phyloP scores from a whole-genome alignment of 2,797 vertebrate genomes.

The Denticeps clupeoides region DNA sequence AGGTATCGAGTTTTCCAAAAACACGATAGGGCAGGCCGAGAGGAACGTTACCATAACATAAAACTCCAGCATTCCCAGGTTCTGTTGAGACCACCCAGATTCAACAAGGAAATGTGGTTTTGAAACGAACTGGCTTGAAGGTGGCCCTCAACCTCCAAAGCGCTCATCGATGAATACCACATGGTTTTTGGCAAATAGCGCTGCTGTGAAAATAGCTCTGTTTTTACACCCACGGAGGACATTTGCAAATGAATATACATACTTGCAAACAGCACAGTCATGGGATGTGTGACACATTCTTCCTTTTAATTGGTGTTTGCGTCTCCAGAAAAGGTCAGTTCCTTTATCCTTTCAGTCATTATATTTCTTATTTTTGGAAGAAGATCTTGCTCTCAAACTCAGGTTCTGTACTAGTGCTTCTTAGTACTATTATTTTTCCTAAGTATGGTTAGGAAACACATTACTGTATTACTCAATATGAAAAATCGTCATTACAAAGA shows the following conservation, averaged over 20 bases:
- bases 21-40: constrained; percentile 25
- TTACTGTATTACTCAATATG: too few species aligned
- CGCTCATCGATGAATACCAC: constrained; percentile 17
- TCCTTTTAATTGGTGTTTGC: constrained; percentile 26
- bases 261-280: too few species aligned
- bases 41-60: constrained; percentile 15
- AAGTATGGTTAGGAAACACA: too few species aligned
- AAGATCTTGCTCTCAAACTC: too few species aligned
- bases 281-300: constrained; percentile 23
- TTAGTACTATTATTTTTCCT: too few species aligned
- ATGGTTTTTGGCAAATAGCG: constrained; percentile 2
- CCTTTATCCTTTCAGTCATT: too few species aligned
- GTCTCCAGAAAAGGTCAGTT: too few species aligned
- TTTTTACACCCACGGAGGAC: too few species aligned
- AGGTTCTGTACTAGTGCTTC: too few species aligned
- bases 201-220: constrained; percentile 11
- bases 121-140: constrained; percentile 18
- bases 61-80: constrained; percentile 16
- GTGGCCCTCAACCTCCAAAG: constrained; percentile 18
- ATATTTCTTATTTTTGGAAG: too few species aligned
- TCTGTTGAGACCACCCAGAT: constrained; percentile 30
- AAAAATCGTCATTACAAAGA: too few species aligned
- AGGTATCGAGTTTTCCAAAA: constrained; percentile 18
- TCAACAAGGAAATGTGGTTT: constrained; percentile 25
- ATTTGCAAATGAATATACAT: too few species aligned